Base-by-base conservation (phyloP, 1,140 invertebrate species). In the Camponotus pennsylvanicus region DNA sequence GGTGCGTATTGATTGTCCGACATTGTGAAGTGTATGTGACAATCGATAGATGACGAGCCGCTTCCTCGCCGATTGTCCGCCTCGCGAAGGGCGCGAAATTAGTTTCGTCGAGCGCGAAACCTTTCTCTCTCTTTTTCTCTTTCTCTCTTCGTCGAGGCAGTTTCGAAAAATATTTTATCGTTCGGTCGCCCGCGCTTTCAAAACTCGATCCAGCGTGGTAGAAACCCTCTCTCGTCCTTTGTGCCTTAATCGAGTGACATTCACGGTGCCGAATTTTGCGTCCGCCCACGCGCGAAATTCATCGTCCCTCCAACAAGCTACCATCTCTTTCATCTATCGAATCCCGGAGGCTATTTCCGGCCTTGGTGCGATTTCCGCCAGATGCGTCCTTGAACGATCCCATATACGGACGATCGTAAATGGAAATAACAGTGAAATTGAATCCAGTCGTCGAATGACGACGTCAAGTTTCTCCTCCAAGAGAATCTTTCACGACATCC, bases 11-110 rank as follows among this genome's bases (percentile, higher is more conserved):
- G 69, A 61, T 70, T 75, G 79, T 61, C 49, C 55, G 40, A 73
- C 55, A 55, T 61, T 73, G 45, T 49, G 69, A 83, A 73, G 69
- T 73, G 69, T 69, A 80, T 83, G 27, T 27, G 79, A 83, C 79
- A 83, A 52, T 82, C 79, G 67, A 71, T 82, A 82, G 45, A 83
- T 57, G 69, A 73, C 79, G 79, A 73, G 79, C 69, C 42, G 79
- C 69, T 83, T 83, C 67, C 79, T 57, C 49, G 52, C 40, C 67
- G 32, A 73, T 82, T 82, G 79, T 82, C 73, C 79, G 67, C 67
- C 9, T 59, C 27, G 21, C 42, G 79, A 15, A 57, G 40, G 69
- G 21, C 55, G 49, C 40, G 55, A 63, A 83, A 83, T 83, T 83
- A 83, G 69, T 83, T 73, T 83, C 79, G 18, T 32, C 55, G 40